A percentile compares a stretch with the other conserved stretches of the same genome.
Evolutionary conservation across 2,888 invertebrate genomes (phyloP).

Genomic region (Drosophila kanekoi): DNA sequence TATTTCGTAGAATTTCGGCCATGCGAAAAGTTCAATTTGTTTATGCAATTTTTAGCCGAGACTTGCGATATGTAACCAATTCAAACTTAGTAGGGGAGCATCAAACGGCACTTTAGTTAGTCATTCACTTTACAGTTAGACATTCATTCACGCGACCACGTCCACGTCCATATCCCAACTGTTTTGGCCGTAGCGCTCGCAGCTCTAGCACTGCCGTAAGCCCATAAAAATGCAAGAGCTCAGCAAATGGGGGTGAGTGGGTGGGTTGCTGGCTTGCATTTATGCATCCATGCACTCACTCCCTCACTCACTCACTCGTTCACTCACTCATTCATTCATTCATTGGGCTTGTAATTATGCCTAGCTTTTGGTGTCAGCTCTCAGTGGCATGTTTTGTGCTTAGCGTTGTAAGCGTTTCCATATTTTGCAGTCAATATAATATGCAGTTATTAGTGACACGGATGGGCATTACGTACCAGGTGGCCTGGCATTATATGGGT

Average conservation of each 20-base stretch:
- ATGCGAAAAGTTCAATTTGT: slow-evolving; percentile 33
- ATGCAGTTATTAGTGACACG: slow-evolving; percentile 68
- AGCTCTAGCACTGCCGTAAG: slow-evolving; percentile 53
- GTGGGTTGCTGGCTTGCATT: slow-evolving; percentile 10
- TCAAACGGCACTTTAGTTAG: slow-evolving; percentile 9
- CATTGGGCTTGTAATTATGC: slow-evolving; percentile 40
- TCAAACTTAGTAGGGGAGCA: neutral
- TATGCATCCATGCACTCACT: slow-evolving; percentile 27
- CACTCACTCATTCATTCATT: slow-evolving; percentile 28
- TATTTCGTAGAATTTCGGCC: slow-evolving; percentile 23
- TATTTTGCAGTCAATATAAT: slow-evolving; percentile 72
- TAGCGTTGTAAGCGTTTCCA: slow-evolving; percentile 36
- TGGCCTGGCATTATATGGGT: slow-evolving; percentile 39
- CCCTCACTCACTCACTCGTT: slow-evolving; percentile 16
- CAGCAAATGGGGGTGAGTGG: slow-evolving; percentile 32
- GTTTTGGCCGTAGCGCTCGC: slow-evolving; percentile 40
- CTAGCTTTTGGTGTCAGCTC: slow-evolving; percentile 41
- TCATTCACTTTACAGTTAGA: slow-evolving; percentile 13
- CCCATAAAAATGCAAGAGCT: slow-evolving; percentile 78
- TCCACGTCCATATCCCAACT: slow-evolving; percentile 63
- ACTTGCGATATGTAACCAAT: slow-evolving; percentile 17
- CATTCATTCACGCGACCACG: slow-evolving; percentile 38
- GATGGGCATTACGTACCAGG: slow-evolving; percentile 32
- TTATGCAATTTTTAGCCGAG: slow-evolving; percentile 42
- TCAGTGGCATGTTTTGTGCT: slow-evolving; percentile 13